phyloP scores from a whole-genome alignment of 2,113 vertebrate genomes.

The Pomatostomus ruficeps region DNA sequence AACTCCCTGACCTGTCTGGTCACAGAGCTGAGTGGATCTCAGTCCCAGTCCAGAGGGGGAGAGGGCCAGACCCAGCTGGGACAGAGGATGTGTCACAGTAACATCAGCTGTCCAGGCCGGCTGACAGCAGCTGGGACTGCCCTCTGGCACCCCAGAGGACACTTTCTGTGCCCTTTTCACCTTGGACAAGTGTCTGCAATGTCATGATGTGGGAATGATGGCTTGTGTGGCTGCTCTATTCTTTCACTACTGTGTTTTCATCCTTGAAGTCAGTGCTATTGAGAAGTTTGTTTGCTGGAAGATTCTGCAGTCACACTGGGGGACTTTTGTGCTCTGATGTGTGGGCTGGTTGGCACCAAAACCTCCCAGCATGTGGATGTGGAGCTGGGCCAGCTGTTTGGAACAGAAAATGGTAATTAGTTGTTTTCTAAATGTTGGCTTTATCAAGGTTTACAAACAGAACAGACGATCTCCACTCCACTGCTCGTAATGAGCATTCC shows the following conservation, averaged over 20 bases:
- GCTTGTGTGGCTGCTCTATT: background rate
- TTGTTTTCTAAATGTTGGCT: background rate
- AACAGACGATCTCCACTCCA: background rate
- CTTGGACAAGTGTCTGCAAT: background rate
- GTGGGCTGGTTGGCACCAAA: constrained; percentile 11
- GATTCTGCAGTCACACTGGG: background rate
- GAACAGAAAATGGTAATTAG: background rate
- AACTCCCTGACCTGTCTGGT: background rate
- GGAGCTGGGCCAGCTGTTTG: constrained; percentile 14
- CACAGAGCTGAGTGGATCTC: background rate
- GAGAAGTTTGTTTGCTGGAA: background rate
- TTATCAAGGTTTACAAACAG: background rate
- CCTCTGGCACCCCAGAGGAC: background rate
- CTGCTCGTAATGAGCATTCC: background rate
- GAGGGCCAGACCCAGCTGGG: background rate
- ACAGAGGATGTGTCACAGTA: background rate
- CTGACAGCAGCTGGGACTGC: background rate
- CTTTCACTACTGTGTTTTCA: background rate
- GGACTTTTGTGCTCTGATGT: background rate
- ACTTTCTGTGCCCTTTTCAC: background rate
- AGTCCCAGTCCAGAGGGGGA: background rate
- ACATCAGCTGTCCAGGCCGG: background rate
- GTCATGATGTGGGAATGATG: background rate
- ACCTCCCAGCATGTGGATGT: background rate
- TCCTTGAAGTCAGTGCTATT: background rate